phyloP scores from a whole-genome alignment of 2,797 vertebrate species.

The Caiman crocodilus region DNA sequence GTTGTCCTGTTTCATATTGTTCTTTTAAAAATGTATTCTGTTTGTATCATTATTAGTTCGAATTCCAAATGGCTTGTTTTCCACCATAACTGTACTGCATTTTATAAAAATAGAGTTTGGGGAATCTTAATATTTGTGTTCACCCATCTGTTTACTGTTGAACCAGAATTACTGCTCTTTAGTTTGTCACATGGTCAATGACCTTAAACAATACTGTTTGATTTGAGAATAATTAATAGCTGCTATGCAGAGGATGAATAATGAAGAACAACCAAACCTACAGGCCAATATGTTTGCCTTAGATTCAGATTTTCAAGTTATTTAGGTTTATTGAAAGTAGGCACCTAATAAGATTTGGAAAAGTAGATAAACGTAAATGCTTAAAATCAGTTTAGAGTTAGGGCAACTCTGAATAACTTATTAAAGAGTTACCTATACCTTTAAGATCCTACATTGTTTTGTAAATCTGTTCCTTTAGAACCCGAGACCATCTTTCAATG shows the following conservation, averaged over 20 bases:
- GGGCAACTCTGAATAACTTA: neutral
- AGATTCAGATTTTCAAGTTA: neutral
- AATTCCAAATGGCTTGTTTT: neutral
- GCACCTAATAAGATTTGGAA: neutral
- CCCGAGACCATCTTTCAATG: neutral
- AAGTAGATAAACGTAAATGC: neutral
- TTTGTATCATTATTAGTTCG: neutral
- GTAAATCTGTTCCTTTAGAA: neutral
- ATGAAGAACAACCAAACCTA: neutral
- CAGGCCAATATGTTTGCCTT: neutral
- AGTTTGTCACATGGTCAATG: neutral
- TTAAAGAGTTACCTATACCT: neutral
- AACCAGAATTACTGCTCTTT: neutral
- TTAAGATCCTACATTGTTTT: neutral
- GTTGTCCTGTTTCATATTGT: neutral
- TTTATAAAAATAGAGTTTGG: no score
- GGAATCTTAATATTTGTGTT: neutral
- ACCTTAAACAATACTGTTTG: neutral
- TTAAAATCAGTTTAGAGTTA: neutral
- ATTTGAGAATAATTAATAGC: neutral
- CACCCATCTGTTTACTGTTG: neutral
- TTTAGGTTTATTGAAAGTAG: neutral
- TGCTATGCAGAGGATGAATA: neutral
- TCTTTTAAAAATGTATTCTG: neutral
- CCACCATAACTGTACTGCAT: rapidly evolving